A percentile compares a stretch with the other conserved stretches of the same genome.
Evolutionary conservation across 2,113 vertebrate genomes (phyloP).

Genomic region (Pogonocichla stellata): DNA sequence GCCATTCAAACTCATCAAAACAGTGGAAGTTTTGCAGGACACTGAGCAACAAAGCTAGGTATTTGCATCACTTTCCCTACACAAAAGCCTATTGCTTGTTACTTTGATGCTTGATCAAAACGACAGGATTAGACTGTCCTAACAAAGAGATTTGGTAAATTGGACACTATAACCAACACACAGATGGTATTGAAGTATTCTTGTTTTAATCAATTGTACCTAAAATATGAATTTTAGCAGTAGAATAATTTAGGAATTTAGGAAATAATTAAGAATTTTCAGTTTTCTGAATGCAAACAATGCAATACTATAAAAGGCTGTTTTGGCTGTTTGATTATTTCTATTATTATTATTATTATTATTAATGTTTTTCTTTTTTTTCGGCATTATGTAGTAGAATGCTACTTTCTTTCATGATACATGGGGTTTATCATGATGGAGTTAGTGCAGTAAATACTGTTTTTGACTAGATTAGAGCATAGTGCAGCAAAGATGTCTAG

Average conservation of each 20-base stretch:
- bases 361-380: no score
- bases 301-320: fast-evolving
- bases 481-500: neutral
- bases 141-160: neutral
- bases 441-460: neutral
- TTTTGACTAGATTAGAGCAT: neutral
- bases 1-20: neutral
- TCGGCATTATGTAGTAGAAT: neutral
- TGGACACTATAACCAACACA: neutral
- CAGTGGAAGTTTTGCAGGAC: neutral
- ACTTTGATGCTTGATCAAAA: neutral
- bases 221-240: neutral
- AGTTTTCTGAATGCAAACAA: neutral
- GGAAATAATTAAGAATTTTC: neutral
- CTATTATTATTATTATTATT: neutral
- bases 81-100: neutral
- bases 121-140: neutral
- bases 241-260: neutral
- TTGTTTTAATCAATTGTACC: neutral
- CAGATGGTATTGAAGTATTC: neutral
- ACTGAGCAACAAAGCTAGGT: neutral
- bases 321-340: neutral
- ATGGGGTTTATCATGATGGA: neutral
- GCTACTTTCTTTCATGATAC: neutral
- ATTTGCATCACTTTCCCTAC: neutral